Percentiles rank a stretch among this genome's conserved stretches.
phyloP scores from a whole-genome alignment of 2,113 vertebrate species.

The Chelonoidis abingdonii region DNA sequence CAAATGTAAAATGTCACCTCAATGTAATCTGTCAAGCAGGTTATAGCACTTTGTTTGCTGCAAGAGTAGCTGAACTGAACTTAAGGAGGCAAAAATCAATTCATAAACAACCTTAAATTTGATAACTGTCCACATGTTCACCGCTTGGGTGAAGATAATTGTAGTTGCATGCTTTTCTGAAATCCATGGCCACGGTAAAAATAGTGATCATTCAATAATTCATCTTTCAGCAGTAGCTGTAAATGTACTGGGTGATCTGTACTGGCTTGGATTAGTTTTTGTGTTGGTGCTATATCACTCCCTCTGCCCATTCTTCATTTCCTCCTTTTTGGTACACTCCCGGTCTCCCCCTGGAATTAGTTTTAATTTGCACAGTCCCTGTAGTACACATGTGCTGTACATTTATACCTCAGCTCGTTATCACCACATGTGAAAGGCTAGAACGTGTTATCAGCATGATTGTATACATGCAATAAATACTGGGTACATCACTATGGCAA shows the following conservation, averaged over 20 bases:
- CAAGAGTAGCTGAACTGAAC: constrained; percentile 24
- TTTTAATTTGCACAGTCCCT: constrained; percentile 25
- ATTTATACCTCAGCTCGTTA: background rate
- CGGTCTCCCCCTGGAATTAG: background rate
- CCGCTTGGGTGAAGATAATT: constrained; percentile 38
- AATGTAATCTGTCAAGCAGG: constrained; percentile 38
- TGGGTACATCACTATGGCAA: background rate
- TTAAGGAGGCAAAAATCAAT: constrained; percentile 68
- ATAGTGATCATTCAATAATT: constrained; percentile 54
- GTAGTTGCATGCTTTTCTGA: constrained; percentile 37
- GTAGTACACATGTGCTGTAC: background rate
- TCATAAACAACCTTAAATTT: constrained; percentile 53
- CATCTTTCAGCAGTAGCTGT: constrained; percentile 48
- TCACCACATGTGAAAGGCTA: background rate
- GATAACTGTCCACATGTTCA: constrained; percentile 50
- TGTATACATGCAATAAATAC: background rate
- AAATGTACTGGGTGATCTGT: constrained; percentile 47
- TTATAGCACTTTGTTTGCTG: constrained; percentile 40
- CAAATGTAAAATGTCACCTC: background rate
- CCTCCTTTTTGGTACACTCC: constrained; percentile 2
- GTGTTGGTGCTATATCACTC: constrained; percentile 21
- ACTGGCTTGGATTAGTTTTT: constrained; percentile 30
- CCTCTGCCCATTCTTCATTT: background rate
- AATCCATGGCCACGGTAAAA: constrained; percentile 43
- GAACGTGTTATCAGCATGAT: background rate